These are phyloP conservation scores for Ceyx melanurus DNA, from an alignment of 2,113 vertebrate genomes.

Conservation along the genomic window DNA sequence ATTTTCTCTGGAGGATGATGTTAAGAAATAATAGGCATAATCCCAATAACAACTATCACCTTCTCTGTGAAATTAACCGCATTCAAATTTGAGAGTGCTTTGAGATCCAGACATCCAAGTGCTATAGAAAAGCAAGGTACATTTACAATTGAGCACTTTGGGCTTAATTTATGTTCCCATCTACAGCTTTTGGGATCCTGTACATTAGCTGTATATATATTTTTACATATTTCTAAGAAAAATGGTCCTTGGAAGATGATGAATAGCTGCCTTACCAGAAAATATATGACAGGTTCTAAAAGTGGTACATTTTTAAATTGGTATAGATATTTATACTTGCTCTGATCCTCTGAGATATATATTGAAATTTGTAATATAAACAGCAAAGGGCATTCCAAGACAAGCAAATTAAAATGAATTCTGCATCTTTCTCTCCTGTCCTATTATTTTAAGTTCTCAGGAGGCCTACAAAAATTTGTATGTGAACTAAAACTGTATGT, in stretches of 20 bases:
- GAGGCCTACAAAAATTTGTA: conserved; percentile 54
- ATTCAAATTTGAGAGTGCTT: neutral
- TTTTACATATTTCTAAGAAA: conserved; percentile 58
- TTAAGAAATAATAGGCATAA: neutral
- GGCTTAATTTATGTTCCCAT: conserved; percentile 26
- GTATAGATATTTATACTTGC: conserved; percentile 58
- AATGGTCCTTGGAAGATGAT: conserved; percentile 47
- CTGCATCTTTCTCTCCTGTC: conserved; percentile 57
- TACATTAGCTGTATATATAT: conserved; percentile 11
- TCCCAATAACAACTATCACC: neutral
- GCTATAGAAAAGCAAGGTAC: neutral
- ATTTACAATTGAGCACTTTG: conserved; percentile 11
- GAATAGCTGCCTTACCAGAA: conserved; percentile 44
- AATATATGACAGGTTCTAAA: conserved; percentile 53
- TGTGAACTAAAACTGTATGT: conserved; percentile 41
- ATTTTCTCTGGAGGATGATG: neutral
- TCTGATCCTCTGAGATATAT: conserved; percentile 61
- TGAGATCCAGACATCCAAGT: neutral
- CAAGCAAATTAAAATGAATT: conserved; percentile 71
- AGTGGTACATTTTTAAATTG: conserved; percentile 53
- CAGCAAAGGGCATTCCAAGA: conserved; percentile 64
- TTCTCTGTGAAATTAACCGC: neutral
- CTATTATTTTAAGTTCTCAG: conserved; percentile 51
- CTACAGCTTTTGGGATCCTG: conserved; percentile 44
- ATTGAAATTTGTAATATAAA: conserved; percentile 58